A percentile compares a stretch with the other conserved stretches of the same genome.
These are phyloP conservation scores for Zapornia atra DNA, from an alignment of 2,113 vertebrate species.

Conservation along the genomic window DNA sequence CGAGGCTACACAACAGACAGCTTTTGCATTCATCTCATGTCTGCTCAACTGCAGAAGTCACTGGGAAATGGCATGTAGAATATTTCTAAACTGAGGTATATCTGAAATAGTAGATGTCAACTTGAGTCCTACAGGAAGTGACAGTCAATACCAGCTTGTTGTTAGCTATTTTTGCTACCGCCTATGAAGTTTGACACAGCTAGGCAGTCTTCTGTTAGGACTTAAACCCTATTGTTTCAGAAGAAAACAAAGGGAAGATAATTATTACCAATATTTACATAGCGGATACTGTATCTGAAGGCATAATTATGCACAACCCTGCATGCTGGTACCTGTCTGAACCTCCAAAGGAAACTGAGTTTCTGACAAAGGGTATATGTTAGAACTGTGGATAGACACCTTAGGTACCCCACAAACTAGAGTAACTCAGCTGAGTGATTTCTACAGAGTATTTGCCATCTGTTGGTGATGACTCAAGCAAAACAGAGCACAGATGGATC, in stretches of 20 bases:
- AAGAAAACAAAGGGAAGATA: neutral
- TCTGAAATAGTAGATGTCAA: constrained; percentile 12
- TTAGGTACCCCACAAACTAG: neutral
- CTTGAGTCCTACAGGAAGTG: neutral
- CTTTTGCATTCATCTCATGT: constrained; percentile 5
- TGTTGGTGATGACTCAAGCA: neutral
- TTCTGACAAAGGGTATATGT: neutral
- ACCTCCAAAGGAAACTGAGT: neutral
- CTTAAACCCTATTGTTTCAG: neutral
- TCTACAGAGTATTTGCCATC: neutral
- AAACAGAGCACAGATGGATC: neutral
- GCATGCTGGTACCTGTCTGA: neutral
- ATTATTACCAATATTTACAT: neutral
- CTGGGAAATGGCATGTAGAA: neutral
- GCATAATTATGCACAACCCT: neutral
- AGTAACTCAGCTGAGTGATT: neutral
- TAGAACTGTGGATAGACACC: neutral
- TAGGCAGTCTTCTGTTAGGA: neutral
- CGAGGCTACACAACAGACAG: neutral
- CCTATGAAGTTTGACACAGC: neutral
- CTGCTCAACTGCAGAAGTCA: constrained; percentile 3
- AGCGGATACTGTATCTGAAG: neutral
- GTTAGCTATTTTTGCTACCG: neutral
- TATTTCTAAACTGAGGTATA: constrained; percentile 1
- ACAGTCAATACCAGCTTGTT: neutral